phyloP scores from a whole-genome alignment of 2,888 invertebrate species.

The Hipparchia sbordonii region DNA sequence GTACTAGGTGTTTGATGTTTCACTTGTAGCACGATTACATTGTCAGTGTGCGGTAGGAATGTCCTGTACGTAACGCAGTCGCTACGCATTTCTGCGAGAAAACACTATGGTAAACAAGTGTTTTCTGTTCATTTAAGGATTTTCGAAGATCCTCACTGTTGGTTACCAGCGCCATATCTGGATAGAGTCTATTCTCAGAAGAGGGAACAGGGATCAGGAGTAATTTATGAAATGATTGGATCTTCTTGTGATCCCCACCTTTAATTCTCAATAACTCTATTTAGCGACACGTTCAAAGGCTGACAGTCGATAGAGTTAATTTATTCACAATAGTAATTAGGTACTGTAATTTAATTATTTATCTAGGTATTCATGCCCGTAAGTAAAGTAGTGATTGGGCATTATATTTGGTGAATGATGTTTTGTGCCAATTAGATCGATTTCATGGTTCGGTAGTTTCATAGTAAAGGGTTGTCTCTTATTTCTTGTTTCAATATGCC shows the following conservation, averaged over 20 bases:
- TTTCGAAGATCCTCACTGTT: too few species aligned
- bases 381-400: conserved; percentile 4
- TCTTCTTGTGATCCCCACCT: not conserved
- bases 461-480: not conserved
- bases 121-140: too few species aligned
- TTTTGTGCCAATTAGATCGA: conserved; percentile 38
- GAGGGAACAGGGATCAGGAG: not conserved
- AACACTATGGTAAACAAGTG: too few species aligned
- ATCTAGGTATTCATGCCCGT: not conserved
- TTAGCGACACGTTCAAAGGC: conserved; percentile 1
- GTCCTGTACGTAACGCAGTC: too few species aligned
- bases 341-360: conserved; percentile 18
- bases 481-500: not conserved
- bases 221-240: not conserved
- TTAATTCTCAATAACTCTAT: not conserved
- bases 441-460: conserved; percentile 39
- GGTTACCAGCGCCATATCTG: too few species aligned
- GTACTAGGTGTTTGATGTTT: too few species aligned
- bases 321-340: not conserved
- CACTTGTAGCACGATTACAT: too few species aligned
- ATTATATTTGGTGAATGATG: conserved; percentile 21
- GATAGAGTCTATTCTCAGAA: too few species aligned
- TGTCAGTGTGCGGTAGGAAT: too few species aligned
- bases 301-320: not conserved
- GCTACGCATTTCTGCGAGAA: too few species aligned